Evolutionary conservation across 2,797 vertebrate genomes (phyloP), one percentile per base, ranked within the genome.

Genomic region (Sarcophilus harrisii): DNA sequence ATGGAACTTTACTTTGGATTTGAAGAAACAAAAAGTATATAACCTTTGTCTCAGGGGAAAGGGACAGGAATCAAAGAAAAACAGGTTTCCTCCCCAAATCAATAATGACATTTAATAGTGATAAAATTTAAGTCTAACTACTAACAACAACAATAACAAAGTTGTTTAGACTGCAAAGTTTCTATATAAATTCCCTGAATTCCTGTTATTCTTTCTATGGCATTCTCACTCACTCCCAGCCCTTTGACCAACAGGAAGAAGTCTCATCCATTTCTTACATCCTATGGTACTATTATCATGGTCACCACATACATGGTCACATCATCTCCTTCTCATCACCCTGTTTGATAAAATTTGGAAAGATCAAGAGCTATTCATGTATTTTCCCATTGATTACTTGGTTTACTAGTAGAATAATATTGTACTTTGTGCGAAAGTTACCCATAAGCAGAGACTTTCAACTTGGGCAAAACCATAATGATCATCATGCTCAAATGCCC

Each of bases 1-100:
- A 96, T 58, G 58, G 27, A 2, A 55, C 45, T 30, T 0, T 30
- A 87, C 89, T 92, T 93, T 14, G 94, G 96, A 93, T 12, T 95
- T 91, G 93, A 91, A 92, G 94, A 45, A 16, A 9, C 0, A 55
- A 55, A 54, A 54, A 54, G 0, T 10, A 54, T 11, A 0, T 11
- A 54, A 10, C 8, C 0, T 9, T 3, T 0, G 29, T 0, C 4
- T 52, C 6, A 4, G 3, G 4, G 52, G 52, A 49, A 52, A 52
- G 52, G 52, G 5, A 52, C 52, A 52, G 52, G 52, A 52, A 52
- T 52, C 4, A 52, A 52, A 52, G 52, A 52, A 52, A 52, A 52
- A 52, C 52, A 52, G 52, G 52, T 52, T 52, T 5, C 52, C 52
- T n/a, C n/a, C n/a, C n/a, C 52, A 49, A 49, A 49, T 49, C 49